Percentiles rank a stretch among this genome's conserved stretches.
phyloP scores from a whole-genome alignment of 2,888 invertebrate genomes.

The Pristionchus entomophagus region DNA sequence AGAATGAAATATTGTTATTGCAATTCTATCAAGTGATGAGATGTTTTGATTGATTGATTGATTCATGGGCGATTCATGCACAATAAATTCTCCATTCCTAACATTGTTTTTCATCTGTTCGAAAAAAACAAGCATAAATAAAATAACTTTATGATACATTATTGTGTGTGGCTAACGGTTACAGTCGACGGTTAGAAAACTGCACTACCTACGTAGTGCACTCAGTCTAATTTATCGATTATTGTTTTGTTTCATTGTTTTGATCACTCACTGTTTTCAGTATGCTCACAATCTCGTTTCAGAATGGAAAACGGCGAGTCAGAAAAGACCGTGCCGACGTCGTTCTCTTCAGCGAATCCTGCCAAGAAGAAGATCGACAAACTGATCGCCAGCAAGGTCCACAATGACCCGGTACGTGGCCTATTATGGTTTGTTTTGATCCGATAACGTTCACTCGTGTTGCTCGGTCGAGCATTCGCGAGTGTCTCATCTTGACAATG shows the following conservation, averaged over 20 bases:
- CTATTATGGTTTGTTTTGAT: neutral
- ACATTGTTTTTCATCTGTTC: neutral
- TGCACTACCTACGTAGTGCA: neutral
- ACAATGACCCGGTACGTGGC: constrained; percentile 84
- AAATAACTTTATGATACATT: neutral
- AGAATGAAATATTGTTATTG: neutral
- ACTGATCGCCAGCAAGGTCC: constrained; percentile 87
- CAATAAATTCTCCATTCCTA: too few species aligned
- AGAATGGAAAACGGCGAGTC: constrained; percentile 37
- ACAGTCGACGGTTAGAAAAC: neutral
- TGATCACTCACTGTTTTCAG: neutral
- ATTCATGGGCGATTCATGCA: neutral
- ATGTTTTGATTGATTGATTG: neutral
- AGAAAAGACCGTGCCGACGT: neutral
- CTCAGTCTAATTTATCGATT: constrained; percentile 21
- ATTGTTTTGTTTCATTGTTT: neutral
- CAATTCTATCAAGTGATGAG: neutral
- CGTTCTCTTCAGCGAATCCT: constrained; percentile 72
- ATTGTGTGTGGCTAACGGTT: neutral
- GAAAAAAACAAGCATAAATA: neutral
- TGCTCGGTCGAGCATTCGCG: too few species aligned
- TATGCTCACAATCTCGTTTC: neutral
- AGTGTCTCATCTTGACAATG: too few species aligned
- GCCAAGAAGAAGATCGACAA: constrained; percentile 83
- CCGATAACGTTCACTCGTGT: neutral